Percentiles rank a stretch among this genome's conserved stretches.
Conservation (phyloP, 2,113 vertebrate genomes). For the Ovis aries region ARS-UI_Ramb_v3.0 NC_056067.1:63879501-63880000, state of each 20-base stretch:
- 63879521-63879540: no score
- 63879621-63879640: fast-evolving
- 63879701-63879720: fast-evolving
- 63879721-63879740: no score
- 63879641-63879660: fast-evolving
- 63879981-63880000: not conserved
- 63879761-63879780: fast-evolving
- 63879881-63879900: not conserved
- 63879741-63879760: fast-evolving
- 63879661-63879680: no score
- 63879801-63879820: no score
- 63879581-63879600: no score
- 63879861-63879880: not conserved
- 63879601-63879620: fast-evolving
- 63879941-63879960: not conserved
- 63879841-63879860: fast-evolving
- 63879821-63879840: fast-evolving
- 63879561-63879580: fast-evolving
- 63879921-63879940: not conserved
- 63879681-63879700: no score
- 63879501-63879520: fast-evolving
- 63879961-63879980: not conserved
- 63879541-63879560: no score
- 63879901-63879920: not conserved
- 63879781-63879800: not conserved